phyloP scores from a whole-genome alignment of 2,797 vertebrate species.

The Bradypus variegatus region DNA sequence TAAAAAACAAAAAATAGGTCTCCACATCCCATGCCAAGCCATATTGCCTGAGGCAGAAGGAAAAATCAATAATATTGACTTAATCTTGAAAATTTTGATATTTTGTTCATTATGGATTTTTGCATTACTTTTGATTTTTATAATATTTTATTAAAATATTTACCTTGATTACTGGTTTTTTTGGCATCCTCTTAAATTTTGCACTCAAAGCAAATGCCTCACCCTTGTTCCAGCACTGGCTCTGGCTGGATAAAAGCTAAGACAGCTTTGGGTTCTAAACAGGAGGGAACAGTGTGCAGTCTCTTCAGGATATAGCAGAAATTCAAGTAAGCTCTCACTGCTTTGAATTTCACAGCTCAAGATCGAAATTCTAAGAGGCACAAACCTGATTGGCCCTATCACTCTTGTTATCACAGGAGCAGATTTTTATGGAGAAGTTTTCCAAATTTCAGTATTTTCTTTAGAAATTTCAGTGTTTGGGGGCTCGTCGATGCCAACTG shows the following conservation, averaged over 20 bases:
- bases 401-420: neutral
- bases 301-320: neutral
- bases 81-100: neutral
- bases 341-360: slow-evolving; percentile 4
- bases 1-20: no score
- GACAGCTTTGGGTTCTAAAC: neutral
- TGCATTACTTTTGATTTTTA: no score
- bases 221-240: neutral
- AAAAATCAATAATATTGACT: neutral
- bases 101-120: no score
- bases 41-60: neutral
- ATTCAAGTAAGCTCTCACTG: neutral
- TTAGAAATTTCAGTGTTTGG: neutral
- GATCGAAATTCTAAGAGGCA: neutral
- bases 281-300: neutral
- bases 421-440: neutral
- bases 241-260: neutral
- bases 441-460: slow-evolving; percentile 17
- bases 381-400: neutral
- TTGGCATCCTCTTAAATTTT: no score
- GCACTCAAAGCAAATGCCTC: neutral
- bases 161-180: no score
- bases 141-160: no score
- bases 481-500: neutral
- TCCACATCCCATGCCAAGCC: neutral